Percentiles rank a stretch among this genome's conserved stretches.
These are phyloP conservation scores for Theristus sp. DNA, from an alignment of 2,888 invertebrate species.

Conservation along the genomic window DNA sequence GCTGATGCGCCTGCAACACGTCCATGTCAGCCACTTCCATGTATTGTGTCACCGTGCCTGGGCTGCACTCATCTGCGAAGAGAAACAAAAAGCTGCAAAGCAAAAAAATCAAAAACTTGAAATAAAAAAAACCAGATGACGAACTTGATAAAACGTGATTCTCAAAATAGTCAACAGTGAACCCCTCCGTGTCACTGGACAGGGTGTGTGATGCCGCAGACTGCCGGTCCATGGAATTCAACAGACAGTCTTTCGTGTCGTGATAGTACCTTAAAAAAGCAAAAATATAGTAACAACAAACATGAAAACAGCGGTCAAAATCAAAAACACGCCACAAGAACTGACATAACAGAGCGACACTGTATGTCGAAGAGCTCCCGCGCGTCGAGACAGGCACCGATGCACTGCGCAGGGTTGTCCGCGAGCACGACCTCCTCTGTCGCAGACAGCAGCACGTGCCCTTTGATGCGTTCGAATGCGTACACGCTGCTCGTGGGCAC, in stretches of 20 bases:
- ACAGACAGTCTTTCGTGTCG: conserved; percentile 3
- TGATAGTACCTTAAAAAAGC: not conserved
- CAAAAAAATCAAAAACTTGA: no score
- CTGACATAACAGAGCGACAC: conserved; percentile 6
- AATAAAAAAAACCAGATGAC: no score
- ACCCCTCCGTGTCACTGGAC: conserved; percentile 5
- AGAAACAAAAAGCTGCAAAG: no score
- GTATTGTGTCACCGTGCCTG: conserved; percentile 4
- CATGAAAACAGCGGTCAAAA: no score
- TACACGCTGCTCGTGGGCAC: not conserved
- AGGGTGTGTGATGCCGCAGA: not conserved
- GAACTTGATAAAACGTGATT: conserved; percentile 2
- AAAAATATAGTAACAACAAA: no score
- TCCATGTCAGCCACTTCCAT: not conserved
- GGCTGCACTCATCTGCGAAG: conserved; percentile 1
- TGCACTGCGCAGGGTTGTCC: conserved; percentile 1
- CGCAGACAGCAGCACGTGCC: not conserved
- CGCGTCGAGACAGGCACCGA: conserved; percentile 5
- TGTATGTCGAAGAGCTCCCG: conserved; percentile 1
- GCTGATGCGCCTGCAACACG: not conserved
- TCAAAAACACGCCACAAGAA: no score
- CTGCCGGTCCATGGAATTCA: conserved; percentile 1
- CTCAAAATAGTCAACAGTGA: conserved; percentile 8
- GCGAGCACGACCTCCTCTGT: conserved; percentile 4
- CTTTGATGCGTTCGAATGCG: conserved; percentile 1